A percentile compares a stretch with the other conserved stretches of the same genome.
Evolutionary conservation across 2,797 vertebrate species (phyloP).

Genomic region (Holocentrus rufus): DNA sequence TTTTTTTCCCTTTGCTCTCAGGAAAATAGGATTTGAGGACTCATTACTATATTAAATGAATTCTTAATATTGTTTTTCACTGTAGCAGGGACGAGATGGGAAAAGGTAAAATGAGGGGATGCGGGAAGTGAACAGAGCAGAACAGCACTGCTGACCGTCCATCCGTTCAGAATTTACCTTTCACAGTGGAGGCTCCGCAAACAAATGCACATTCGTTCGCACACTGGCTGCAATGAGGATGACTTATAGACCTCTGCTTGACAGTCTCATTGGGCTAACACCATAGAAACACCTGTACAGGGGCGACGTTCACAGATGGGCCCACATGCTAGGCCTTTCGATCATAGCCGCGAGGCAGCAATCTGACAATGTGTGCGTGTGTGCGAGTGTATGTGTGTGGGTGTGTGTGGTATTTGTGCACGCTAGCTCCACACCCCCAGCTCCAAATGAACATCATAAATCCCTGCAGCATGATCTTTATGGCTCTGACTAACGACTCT

Average conservation of each 20-base stretch:
- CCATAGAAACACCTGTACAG: slow-evolving; percentile 75
- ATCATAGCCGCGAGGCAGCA: slow-evolving; percentile 70
- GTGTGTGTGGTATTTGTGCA: neutral
- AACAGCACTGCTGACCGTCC: slow-evolving; percentile 8
- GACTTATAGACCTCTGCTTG: slow-evolving; percentile 57
- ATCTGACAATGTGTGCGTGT: slow-evolving; percentile 49
- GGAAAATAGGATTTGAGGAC: too few relatives aligned
- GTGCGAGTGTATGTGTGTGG: slow-evolving; percentile 10
- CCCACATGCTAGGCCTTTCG: slow-evolving; percentile 58
- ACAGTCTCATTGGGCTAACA: slow-evolving; percentile 61
- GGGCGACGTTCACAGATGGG: slow-evolving; percentile 71
- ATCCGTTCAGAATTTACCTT: slow-evolving; percentile 20
- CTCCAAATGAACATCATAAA: slow-evolving; percentile 79
- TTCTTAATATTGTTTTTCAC: too few relatives aligned
- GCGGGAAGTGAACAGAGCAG: neutral
- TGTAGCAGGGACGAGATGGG: neutral
- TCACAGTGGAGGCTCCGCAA: slow-evolving; percentile 36
- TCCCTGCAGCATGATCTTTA: slow-evolving; percentile 78
- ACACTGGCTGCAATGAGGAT: slow-evolving; percentile 52
- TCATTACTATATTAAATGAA: too few relatives aligned
- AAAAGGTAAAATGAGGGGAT: neutral
- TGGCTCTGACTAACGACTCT: slow-evolving; percentile 77
- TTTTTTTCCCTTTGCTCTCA: too few relatives aligned
- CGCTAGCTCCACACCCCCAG: slow-evolving; percentile 46
- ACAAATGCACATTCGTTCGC: slow-evolving; percentile 12